Base-by-base conservation (phyloP, 2,888 invertebrate genomes). In the Chrysolina americana region DNA sequence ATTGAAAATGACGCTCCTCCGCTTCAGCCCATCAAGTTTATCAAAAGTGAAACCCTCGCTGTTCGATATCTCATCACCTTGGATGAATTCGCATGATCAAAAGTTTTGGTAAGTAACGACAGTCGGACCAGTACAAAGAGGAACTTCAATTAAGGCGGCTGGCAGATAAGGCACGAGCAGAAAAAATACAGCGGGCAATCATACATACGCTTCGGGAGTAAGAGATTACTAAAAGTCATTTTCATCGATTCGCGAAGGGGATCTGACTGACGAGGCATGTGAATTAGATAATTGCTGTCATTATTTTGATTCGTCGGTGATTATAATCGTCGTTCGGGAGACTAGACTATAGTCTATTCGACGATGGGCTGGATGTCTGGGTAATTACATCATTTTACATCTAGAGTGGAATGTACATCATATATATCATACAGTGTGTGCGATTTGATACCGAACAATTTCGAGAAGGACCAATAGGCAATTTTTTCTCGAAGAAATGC, bases 141-240 rank as follows among this genome's bases (percentile, higher is more conserved):
- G 41, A 65, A 64, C 82, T 83, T 83, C 82, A 83, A 83, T 83
- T 82, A 83, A 83, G 82, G 59, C 59, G 9, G 59, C 59, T 82
- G 82, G 78, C 81, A 81, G 83, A 83, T 83, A 83, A 82, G 82
- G 83, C 59, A 28, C 59, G 59, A 36, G n/a, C 17, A 36, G 28
- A 59, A 59, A 59, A 59, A 59, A 59, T 59, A 36, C 59, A 59
- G 59, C 59, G 59, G 59, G 59, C 59, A 59, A 59, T 59, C 59
- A 59, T 59, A 59, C 36, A n/a, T 59, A 59, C 59, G 59, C 17
- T 59, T 36, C 36, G 59, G 11, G 59, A 36, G 59, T 59, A 59
- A 59, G 59, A 59, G 59, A 59, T 59, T 59, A 59, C 59, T 59
- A 59, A 59, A 59, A 59, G 59, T 59, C 59, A 17, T 59, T 59